Evolutionary conservation across 2,113 vertebrate genomes (phyloP).

Genomic region (Centropus bengalensis): DNA sequence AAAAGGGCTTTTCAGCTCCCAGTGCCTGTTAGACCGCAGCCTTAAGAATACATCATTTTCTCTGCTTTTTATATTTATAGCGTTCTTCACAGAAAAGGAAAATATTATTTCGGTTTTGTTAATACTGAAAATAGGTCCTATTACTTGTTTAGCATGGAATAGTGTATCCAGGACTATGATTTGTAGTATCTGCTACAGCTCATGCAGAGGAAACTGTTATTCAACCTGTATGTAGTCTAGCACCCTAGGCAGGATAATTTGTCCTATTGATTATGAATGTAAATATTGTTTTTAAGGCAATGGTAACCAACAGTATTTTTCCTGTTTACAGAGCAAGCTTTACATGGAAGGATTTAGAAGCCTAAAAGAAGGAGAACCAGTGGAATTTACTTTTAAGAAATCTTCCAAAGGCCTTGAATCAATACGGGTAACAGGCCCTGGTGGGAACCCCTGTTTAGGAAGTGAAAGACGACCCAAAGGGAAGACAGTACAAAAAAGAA

Average conservation of each 20-base stretch:
- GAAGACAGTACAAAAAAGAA: slow-evolving; percentile 94
- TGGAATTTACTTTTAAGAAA: slow-evolving; percentile 99
- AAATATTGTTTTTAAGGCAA: slow-evolving; percentile 53
- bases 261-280: slow-evolving; percentile 47
- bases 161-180: not conserved
- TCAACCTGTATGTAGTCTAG: not conserved
- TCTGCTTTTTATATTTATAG: not conserved
- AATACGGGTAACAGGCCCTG: slow-evolving; percentile 96
- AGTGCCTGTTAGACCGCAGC: not conserved
- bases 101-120: slow-evolving; percentile 19
- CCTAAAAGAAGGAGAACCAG: slow-evolving; percentile 97
- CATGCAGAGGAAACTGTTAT: not conserved
- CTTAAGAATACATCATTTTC: not conserved
- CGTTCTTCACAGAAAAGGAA: not conserved
- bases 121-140: not conserved
- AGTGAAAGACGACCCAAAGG: slow-evolving; percentile 98
- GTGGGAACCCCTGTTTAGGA: slow-evolving; percentile 93
- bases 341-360: slow-evolving; percentile 99
- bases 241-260: not conserved
- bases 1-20: not conserved
- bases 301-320: slow-evolving; percentile 66
- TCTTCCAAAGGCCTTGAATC: slow-evolving; percentile 99
- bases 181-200: not conserved
- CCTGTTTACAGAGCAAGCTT: slow-evolving; percentile 92
- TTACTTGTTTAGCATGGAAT: not conserved